Evolutionary conservation across 2,113 vertebrate genomes (phyloP), one percentile per base, ranked within the genome.

Genomic region (Notiomystis cincta): DNA sequence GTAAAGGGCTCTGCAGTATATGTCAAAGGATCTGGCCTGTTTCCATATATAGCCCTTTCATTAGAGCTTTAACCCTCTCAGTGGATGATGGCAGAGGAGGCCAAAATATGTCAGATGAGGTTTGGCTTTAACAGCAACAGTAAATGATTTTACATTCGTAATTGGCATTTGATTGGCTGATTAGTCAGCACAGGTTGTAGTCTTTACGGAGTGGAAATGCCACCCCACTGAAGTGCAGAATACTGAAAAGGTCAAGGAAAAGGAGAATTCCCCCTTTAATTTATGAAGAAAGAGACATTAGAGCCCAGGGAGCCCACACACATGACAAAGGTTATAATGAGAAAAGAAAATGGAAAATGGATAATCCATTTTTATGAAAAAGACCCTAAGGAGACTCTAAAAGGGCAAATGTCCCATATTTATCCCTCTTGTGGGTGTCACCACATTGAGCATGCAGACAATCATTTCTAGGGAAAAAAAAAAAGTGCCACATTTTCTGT

Each of bases 191-290:
- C 56, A 94, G 60, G 64, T 87, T 93, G 71, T 67, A 96, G 72
- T 92, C 45, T 91, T 87, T 31, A 77, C 77, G 33, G 51, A 97
- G 65, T 92, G 44, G 51, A 97, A 97, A 97, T 95, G 81, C 86
- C 94, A 97, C 35, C 77, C 61, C 54, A 87, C 77, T 82, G 78
- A 89, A 94, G 72, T 89, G 47, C 38, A 93, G 95, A 97, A 97
- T 96, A 97, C 76, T 96, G 82, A 96, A 96, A 98, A 98, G 94
- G 90, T 96, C 96, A 96, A 73, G 93, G 83, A 93, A 94, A 33
- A 73, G 47, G 54, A 95, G 40, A 87, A 69, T 54, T 96, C 69
- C 77, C 77, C 48, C 66, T 96, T 95, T 94, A 97, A 89, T 94
- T 95, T 96, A 73, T 57, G 79, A 84, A 93, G 80, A 92, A 89